Evolutionary conservation across 2,888 invertebrate species (phyloP), one percentile per base, ranked within the genome.

Genomic region (Nomada goodeniana): DNA sequence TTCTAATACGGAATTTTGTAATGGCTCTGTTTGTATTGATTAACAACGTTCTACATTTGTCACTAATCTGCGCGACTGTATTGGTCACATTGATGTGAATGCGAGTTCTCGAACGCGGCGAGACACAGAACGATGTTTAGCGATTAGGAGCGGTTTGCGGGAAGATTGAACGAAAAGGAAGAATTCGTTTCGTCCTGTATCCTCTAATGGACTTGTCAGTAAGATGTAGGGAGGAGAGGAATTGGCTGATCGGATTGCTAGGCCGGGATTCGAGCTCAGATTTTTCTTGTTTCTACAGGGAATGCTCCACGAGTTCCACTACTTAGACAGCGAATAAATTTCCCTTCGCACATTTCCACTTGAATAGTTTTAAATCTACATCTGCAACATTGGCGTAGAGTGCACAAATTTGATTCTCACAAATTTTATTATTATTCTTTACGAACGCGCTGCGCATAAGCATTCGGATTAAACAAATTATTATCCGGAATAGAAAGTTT

Each of bases 171-270:
- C n/a, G 13, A 23, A 13, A 42, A n/a, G 60, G 42, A 61, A 71
- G 60, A 71, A 36, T 60, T 71, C 18, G 63, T 72, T 63, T 53
- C 63, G 63, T 53, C 61, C 26, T 0, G 52, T 36, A 42, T 9
- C 36, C 53, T 53, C 53, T 26, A 63, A 61, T 26, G 59, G 70
- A 50, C 47, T 60, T 70, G 70, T 70, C 59, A 70, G 57, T 59
- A 47, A 47, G 59, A 44, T 70, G 26, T 60, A 5, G 11, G 20
- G 70, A 47, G 36, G 10, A 20, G 23, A 68, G 44, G 44, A 44
- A 68, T 57, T 44, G 68, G 68, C 42, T 13, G 23, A 44, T 68
- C 55, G 68, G 23, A 68, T 57, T 44, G 55, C 10, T 10, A 23
- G 23, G 3, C 26, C n/a, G 53, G 55, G 42, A 42, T 44, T 68